Evolutionary conservation across 2,888 invertebrate genomes (phyloP), one percentile per base, ranked within the genome.

Genomic region (Stomorhina lunata): DNA sequence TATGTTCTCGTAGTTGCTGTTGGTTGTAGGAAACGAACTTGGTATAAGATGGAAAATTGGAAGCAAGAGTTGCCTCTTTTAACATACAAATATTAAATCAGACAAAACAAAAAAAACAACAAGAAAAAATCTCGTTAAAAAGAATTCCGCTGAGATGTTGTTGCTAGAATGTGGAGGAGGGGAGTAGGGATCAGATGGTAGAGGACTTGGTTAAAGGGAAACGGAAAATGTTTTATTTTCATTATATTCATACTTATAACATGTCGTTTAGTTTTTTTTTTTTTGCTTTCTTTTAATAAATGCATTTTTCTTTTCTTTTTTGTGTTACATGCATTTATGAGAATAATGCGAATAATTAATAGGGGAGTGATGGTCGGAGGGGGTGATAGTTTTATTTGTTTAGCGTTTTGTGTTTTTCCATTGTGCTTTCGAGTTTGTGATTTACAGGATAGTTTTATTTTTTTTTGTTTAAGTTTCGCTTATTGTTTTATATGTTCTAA

Each of bases 61-160:
- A 63, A 50, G 20, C 17, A 53, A 32, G 40, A 53, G 29, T 10
- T 53, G 40, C n/a, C 4, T 34, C 34, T 29, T 15, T 63, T 63
- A n/a, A n/a, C n/a, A n/a, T n/a, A n/a, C n/a, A n/a, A 63, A 45
- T 34, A 63, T 65, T 48, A 71, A 75, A 10, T 2, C 37, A 59
- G 15, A 68, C 66, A 57, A 27, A 40, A 48, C 48, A 15, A 37
- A 37, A 61, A 61, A 37, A 34, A 55, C 15, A 50, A 75, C 50
- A 78, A 75, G 73, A 69, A 75, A 81, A n/a, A 75, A 63, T 69
- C 69, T 75, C 29, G 63, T 78, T 65, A 40, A 69, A 63, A 73
- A 68, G 53, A 68, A 81, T 81, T 81, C 81, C 78, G 61, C 73
- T 69, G 78, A 81, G 81, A 81, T 69, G 68, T 63, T 66, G 12